Percentiles rank a stretch among this genome's conserved stretches.
These are phyloP conservation scores for Rhinoptilus africanus DNA, from an alignment of 2,113 vertebrate species.

Conservation along the genomic window DNA sequence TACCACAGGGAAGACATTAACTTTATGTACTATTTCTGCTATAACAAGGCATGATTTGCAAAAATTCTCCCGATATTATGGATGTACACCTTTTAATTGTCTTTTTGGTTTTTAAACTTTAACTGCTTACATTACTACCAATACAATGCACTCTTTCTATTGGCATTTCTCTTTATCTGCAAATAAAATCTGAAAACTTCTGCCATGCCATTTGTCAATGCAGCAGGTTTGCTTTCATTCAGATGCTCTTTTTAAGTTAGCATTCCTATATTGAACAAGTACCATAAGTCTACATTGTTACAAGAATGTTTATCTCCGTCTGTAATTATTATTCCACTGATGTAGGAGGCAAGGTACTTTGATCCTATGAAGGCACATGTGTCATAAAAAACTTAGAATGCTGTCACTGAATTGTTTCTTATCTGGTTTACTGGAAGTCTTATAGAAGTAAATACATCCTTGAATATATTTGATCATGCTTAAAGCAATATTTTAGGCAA, in stretches of 20 bases:
- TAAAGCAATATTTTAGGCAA: background rate
- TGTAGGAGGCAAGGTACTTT: background rate
- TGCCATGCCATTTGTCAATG: background rate
- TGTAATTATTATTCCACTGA: background rate
- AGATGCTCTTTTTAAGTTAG: background rate
- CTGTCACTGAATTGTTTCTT: background rate
- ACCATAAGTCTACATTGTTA: background rate
- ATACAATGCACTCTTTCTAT: background rate
- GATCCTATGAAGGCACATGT: background rate
- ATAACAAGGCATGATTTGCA: background rate
- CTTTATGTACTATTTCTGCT: background rate
- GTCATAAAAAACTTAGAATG: background rate
- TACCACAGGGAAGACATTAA: background rate
- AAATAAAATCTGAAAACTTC: background rate
- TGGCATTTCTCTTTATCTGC: background rate
- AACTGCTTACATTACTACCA: background rate
- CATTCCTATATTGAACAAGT: background rate
- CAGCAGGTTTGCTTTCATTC: background rate
- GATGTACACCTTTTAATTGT: background rate
- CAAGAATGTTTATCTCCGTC: background rate
- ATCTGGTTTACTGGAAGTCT: background rate
- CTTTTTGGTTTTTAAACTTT: background rate
- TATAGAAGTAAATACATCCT: background rate
- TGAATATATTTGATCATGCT: background rate
- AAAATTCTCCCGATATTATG: background rate